These are phyloP conservation scores for Chrysolina haemoptera DNA, from an alignment of 2,888 invertebrate genomes.

Conservation along the genomic window DNA sequence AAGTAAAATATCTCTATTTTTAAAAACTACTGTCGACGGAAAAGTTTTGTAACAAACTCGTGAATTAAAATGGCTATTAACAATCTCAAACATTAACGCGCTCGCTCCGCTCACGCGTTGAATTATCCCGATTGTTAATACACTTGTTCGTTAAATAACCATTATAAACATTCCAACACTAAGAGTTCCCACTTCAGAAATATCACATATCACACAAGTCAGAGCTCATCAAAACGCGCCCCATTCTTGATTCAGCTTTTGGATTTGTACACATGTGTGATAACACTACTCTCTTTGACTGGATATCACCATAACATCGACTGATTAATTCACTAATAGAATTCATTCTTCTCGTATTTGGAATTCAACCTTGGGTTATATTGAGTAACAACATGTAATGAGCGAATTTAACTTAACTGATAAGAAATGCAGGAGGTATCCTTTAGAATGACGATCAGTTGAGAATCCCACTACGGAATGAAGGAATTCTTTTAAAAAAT, in stretches of 20 bases:
- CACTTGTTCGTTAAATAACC: too few relatives aligned
- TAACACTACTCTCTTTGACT: slow-evolving; percentile 1
- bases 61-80: too few relatives aligned
- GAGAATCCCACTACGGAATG: neutral
- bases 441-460: slow-evolving; percentile 11
- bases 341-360: slow-evolving; percentile 50
- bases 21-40: too few relatives aligned
- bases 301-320: neutral
- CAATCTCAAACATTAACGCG: too few relatives aligned
- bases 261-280: neutral
- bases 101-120: too few relatives aligned
- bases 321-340: slow-evolving; percentile 28
- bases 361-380: slow-evolving; percentile 54
- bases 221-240: too few relatives aligned
- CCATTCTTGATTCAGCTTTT: neutral
- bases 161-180: too few relatives aligned
- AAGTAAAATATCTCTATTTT: too few relatives aligned
- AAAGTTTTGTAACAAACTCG: too few relatives aligned
- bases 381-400: slow-evolving; percentile 47
- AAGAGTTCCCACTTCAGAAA: too few relatives aligned
- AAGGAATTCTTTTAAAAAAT: neutral
- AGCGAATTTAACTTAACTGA: slow-evolving; percentile 48
- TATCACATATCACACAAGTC: too few relatives aligned
- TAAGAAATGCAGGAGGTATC: slow-evolving; percentile 24
- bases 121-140: too few relatives aligned